phyloP scores from a whole-genome alignment of 2,113 vertebrate species.

The Jaculus jaculus region DNA sequence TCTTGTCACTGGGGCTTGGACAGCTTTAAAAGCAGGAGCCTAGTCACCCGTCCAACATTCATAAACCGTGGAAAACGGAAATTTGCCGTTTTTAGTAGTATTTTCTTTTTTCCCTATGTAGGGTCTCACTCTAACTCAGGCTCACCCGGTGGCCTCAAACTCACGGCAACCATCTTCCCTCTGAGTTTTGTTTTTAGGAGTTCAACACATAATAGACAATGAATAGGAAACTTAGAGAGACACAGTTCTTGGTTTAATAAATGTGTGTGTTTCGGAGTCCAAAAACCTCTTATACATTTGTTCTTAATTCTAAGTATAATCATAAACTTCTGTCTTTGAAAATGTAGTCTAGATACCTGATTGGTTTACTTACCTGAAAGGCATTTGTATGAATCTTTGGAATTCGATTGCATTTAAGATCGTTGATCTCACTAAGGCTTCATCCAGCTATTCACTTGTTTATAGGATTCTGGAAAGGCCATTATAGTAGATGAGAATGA shows the following conservation, averaged over 20 bases:
- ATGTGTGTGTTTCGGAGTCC: background rate
- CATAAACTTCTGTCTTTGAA: constrained; percentile 13
- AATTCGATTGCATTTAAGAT: background rate
- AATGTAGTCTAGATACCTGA: background rate
- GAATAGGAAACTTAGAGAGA: background rate
- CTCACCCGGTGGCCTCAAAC: too few relatives aligned
- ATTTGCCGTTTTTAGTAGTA: background rate
- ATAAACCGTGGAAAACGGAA: background rate
- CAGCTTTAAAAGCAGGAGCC: background rate
- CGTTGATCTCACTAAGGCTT: constrained; percentile 3
- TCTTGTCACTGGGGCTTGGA: background rate
- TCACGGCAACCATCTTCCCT: too few relatives aligned
- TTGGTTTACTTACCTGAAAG: background rate
- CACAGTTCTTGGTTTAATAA: background rate
- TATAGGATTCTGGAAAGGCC: background rate
- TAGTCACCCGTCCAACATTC: background rate
- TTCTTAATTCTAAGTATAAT: background rate
- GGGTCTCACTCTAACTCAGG: too few relatives aligned
- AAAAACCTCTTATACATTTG: background rate
- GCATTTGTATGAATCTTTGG: background rate
- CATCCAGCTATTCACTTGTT: background rate
- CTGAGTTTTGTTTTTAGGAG: background rate
- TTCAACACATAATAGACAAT: background rate
- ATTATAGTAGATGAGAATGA: background rate
- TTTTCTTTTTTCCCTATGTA: too few relatives aligned